Percentiles rank a stretch among this genome's conserved stretches.
phyloP scores from a whole-genome alignment of 2,888 invertebrate genomes.

The Gortyna flavago region DNA sequence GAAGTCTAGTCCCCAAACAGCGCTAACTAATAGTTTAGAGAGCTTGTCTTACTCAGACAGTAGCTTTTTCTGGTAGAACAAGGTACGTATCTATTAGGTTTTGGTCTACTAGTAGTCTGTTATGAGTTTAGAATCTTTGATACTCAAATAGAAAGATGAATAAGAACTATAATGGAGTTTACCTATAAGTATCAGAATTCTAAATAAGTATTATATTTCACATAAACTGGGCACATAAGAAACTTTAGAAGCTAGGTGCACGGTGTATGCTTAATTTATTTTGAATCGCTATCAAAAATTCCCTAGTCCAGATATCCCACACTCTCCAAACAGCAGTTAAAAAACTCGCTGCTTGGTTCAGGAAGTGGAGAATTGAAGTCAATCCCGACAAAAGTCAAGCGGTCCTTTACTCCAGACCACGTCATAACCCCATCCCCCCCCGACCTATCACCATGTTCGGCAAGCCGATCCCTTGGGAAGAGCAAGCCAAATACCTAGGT shows the following conservation, averaged over 20 bases:
- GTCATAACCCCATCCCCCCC: too few species aligned
- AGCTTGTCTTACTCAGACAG: background rate
- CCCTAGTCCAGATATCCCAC: too few species aligned
- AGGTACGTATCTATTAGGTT: background rate
- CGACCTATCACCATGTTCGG: too few species aligned
- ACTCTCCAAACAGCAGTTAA: too few species aligned
- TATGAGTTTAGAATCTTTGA: background rate
- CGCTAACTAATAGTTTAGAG: background rate
- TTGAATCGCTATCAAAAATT: too few species aligned
- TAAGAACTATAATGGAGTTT: background rate
- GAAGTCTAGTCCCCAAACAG: too few species aligned
- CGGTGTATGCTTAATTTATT: background rate
- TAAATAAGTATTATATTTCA: background rate
- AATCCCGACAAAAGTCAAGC: too few species aligned
- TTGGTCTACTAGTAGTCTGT: background rate
- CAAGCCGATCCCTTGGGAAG: too few species aligned
- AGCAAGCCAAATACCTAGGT: too few species aligned
- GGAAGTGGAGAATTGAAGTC: too few species aligned
- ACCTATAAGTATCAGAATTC: background rate
- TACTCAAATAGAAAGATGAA: background rate
- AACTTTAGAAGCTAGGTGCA: background rate
- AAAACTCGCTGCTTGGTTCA: too few species aligned
- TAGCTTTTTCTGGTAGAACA: background rate
- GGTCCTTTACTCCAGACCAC: too few species aligned
- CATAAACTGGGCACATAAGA: background rate